Evolutionary conservation across 2,888 invertebrate species (phyloP).

Genomic region (Orthosia cruda): DNA sequence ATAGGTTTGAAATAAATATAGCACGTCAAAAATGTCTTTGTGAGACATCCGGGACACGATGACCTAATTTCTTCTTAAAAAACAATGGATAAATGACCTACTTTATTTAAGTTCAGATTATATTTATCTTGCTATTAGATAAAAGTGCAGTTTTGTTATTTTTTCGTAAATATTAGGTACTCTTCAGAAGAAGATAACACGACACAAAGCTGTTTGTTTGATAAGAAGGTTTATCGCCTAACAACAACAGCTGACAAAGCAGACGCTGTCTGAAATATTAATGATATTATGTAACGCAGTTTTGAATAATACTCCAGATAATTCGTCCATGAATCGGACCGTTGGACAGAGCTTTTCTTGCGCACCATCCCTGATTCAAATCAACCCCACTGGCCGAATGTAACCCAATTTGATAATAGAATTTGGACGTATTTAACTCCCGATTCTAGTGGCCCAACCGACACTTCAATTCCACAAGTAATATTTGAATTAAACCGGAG

Average conservation of each 20-base stretch:
- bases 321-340: slow-evolving; percentile 14
- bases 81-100: not conserved
- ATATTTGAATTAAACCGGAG: slow-evolving; percentile 89
- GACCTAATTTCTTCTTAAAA: slow-evolving; percentile 13
- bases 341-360: slow-evolving; percentile 33
- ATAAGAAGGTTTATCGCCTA: slow-evolving; percentile 18
- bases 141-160: not conserved
- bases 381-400: slow-evolving; percentile 54
- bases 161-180: slow-evolving; percentile 12
- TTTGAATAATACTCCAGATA: slow-evolving; percentile 26
- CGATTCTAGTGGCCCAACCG: slow-evolving; percentile 74
- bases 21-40: not conserved
- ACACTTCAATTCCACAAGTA: slow-evolving; percentile 88
- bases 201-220: slow-evolving; percentile 7
- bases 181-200: slow-evolving; percentile 18
- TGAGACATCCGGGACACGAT: not conserved
- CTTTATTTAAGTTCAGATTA: not conserved
- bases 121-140: slow-evolving; percentile 10
- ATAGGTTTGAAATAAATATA: not conserved
- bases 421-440: slow-evolving; percentile 66
- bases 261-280: slow-evolving; percentile 2
- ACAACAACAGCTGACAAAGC: not conserved
- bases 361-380: slow-evolving; percentile 54
- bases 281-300: slow-evolving; percentile 13
- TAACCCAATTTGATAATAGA: slow-evolving; percentile 69